phyloP scores from a whole-genome alignment of 1,140 invertebrate genomes.

The Lineus longissimus region DNA sequence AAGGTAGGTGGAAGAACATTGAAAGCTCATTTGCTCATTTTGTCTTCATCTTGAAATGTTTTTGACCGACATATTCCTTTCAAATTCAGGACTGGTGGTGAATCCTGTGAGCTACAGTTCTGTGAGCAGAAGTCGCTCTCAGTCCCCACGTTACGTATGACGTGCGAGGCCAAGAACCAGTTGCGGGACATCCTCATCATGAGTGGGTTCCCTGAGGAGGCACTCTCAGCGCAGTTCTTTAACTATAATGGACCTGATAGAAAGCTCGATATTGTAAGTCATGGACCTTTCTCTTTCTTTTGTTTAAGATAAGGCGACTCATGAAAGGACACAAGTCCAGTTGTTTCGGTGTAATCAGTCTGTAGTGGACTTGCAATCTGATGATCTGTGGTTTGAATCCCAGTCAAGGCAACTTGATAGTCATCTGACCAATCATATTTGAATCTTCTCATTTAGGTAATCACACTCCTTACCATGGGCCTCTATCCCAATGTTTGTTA shows the following conservation, averaged over 20 bases:
- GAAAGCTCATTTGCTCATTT: not conserved
- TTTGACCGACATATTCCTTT: too few species aligned
- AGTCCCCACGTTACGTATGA: constrained; percentile 81
- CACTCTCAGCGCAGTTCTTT: constrained; percentile 69
- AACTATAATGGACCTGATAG: constrained; percentile 71
- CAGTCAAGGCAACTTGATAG: too few species aligned
- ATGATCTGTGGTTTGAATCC: too few species aligned
- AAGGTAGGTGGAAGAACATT: constrained; percentile 36
- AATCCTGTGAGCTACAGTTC: constrained; percentile 75
- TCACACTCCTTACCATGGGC: constrained; percentile 82
- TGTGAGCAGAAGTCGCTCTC: constrained; percentile 89
- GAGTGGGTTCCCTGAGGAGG: constrained; percentile 85
- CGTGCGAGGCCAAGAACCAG: constrained; percentile 88
- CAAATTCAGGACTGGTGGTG: constrained; percentile 60
- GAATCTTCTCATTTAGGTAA: constrained; percentile 44
- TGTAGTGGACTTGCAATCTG: too few species aligned
- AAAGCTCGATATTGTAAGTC: constrained; percentile 72
- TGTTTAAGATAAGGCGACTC: too few species aligned
- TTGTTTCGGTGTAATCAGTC: too few species aligned
- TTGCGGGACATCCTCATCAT: constrained; percentile 77
- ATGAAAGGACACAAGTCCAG: too few species aligned
- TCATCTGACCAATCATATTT: too few species aligned
- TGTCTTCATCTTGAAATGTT: too few species aligned
- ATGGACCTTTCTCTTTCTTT: not conserved
- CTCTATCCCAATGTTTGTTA: constrained; percentile 95